Conservation (phyloP, 2,888 invertebrate genomes). For the Esperia sulphurella region DNA sequence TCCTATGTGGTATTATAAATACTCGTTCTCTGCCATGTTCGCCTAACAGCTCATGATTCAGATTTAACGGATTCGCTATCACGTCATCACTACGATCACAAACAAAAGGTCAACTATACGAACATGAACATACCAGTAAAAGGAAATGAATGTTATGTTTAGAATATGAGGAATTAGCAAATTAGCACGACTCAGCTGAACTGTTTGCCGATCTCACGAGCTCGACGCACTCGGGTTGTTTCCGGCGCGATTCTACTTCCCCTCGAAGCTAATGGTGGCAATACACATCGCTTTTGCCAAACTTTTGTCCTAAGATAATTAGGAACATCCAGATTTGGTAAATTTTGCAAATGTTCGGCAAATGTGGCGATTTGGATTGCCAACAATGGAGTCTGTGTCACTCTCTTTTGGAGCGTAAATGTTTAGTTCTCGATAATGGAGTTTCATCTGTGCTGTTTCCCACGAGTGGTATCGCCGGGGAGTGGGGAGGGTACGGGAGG, state of each 20-base stretch:
- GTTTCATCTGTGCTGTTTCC: conserved; percentile 30
- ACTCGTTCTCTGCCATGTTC: neutral
- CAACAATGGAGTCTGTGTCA: neutral
- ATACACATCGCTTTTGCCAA: no score
- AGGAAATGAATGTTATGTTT: conserved; percentile 39
- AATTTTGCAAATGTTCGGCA: no score
- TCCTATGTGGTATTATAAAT: neutral
- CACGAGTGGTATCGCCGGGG: conserved; percentile 26
- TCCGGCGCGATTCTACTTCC: conserved; percentile 44
- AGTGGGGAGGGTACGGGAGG: conserved; percentile 20
- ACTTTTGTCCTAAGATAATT: no score
- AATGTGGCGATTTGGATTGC: no score
- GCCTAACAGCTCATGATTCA: neutral
- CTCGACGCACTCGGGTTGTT: conserved; percentile 31
- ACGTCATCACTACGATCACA: conserved; percentile 3
- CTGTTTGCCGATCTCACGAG: conserved; percentile 67
- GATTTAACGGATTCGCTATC: neutral
- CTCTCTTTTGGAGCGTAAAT: conserved; percentile 5
- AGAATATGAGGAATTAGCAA: conserved; percentile 38
- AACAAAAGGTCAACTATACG: conserved; percentile 8
- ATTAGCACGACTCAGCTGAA: conserved; percentile 36
- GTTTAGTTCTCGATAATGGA: conserved; percentile 20
- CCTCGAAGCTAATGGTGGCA: conserved; percentile 20
- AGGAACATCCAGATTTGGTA: no score
- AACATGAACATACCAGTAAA: conserved; percentile 10